Evolutionary conservation across 1,140 invertebrate genomes (phyloP), one percentile per base, ranked within the genome.

Genomic region (Octopus sinensis): DNA sequence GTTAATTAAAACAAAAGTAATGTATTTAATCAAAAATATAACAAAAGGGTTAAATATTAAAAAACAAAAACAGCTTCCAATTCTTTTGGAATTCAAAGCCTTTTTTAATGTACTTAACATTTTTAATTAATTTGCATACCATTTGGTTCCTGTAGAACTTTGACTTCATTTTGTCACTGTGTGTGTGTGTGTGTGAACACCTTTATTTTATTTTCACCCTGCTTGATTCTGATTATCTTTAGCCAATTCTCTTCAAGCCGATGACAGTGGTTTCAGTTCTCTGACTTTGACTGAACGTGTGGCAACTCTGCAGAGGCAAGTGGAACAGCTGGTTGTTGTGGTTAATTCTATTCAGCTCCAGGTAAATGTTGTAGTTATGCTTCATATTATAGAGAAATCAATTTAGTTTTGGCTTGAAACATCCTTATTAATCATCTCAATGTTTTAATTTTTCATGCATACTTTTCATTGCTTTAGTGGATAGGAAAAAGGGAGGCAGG

Each of bases 331-430:
- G 1, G 79, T 81, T 73, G 82, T 82, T 17, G 78, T 86, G 62
- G 85, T 86, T 51, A 78, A 86, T 56, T 84, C 79, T 53, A 79
- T 86, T 6, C 85, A 86, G 79, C 68, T 53, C 76, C 82, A 86
- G 83, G 85, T 86, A 79, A 54, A 51, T 17, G 12, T 71, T 43
- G 43, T 76, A 73, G 17, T 76, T 52, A n/a, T 80, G 9, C 7
- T 51, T 79, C 17, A 13, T 54, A 53, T 13, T 3, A 52, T 52
- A 30, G 53, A 53, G 12, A 77, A 10, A 23, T 51, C 12, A 77
- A 43, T 12, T 77, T 12, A 17, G 43, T 77, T 77, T 77, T 3
- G 3, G 30, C 30, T 43, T 43, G 30, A 43, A 43, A 43, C 3
- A 43, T 43, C 30, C 30, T 43, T 43, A 43, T 43, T 43, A 2